Conservation (phyloP, 2,888 invertebrate genomes). For the Eupithecia pulchellata region DNA sequence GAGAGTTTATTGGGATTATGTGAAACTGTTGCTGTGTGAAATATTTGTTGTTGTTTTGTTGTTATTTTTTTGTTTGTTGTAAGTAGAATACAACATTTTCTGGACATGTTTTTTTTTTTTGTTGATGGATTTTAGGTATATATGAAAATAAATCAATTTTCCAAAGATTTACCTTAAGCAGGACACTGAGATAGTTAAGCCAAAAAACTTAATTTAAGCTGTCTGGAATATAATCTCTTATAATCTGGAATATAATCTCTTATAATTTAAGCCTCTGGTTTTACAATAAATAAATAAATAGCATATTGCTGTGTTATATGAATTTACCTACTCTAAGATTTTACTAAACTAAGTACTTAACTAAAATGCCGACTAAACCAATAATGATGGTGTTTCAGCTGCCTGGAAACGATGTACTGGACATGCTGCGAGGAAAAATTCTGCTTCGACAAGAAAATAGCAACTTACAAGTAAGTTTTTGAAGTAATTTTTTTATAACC, state of each 20-base stretch:
- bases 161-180: neutral
- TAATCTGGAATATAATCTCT: too few relatives aligned
- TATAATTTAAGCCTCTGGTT: too few relatives aligned
- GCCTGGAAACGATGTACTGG: conserved; percentile 90
- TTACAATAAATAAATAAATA: too few relatives aligned
- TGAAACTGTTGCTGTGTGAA: neutral
- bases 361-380: neutral
- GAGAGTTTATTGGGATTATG: conserved; percentile 38
- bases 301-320: too few relatives aligned
- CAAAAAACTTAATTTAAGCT: too few relatives aligned
- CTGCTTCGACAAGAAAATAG: conserved; percentile 90
- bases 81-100: neutral
- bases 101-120: neutral
- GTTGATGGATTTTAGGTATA: neutral
- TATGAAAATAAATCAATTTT: neutral
- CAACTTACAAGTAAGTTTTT: conserved; percentile 79
- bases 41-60: too few relatives aligned
- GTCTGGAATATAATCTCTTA: too few relatives aligned
- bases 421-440: conserved; percentile 89
- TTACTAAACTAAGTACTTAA: too few relatives aligned
- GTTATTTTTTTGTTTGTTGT: neutral
- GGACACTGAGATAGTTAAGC: too few relatives aligned
- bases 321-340: too few relatives aligned
- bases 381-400: conserved; percentile 71
- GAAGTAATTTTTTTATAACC: neutral